Evolutionary conservation across 2,797 vertebrate species (phyloP).

Genomic region (Cossypha heuglini): DNA sequence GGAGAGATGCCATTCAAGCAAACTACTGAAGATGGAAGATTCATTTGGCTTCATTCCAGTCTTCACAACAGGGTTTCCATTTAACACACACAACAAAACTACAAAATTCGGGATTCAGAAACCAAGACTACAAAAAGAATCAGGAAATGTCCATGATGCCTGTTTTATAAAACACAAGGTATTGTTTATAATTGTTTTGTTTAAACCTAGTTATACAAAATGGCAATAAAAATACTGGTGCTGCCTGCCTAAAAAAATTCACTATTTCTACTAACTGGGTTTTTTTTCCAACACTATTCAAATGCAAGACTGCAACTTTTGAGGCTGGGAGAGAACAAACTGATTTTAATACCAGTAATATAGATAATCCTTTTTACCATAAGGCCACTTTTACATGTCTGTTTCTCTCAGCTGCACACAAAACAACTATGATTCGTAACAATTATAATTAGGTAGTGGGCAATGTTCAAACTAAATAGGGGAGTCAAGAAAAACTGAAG

Average conservation of each 20-base stretch:
- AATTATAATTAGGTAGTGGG: not conserved
- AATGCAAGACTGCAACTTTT: not conserved
- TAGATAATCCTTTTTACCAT: not conserved
- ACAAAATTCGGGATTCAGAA: not conserved
- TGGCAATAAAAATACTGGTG: not conserved
- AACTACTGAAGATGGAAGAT: not conserved
- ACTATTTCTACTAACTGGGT: not conserved
- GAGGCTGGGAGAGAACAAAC: not conserved
- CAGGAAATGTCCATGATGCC: not conserved
- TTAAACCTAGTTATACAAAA: not conserved
- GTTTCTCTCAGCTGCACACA: not conserved
- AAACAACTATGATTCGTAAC: not conserved
- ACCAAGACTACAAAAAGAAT: not conserved
- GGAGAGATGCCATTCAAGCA: not conserved
- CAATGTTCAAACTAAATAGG: not conserved
- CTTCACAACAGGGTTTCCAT: not conserved
- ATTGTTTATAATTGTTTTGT: not conserved
- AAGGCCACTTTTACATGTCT: not conserved
- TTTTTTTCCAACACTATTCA: not conserved
- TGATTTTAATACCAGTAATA: not conserved
- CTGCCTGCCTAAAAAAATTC: not conserved
- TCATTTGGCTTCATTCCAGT: not conserved
- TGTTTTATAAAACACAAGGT: not conserved
- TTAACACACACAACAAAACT: not conserved
- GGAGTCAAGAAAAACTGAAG: conserved; percentile 1